A percentile compares a stretch with the other conserved stretches of the same genome.
phyloP scores from a whole-genome alignment of 2,797 vertebrate genomes.

The Pangasius sanitwongsei region DNA sequence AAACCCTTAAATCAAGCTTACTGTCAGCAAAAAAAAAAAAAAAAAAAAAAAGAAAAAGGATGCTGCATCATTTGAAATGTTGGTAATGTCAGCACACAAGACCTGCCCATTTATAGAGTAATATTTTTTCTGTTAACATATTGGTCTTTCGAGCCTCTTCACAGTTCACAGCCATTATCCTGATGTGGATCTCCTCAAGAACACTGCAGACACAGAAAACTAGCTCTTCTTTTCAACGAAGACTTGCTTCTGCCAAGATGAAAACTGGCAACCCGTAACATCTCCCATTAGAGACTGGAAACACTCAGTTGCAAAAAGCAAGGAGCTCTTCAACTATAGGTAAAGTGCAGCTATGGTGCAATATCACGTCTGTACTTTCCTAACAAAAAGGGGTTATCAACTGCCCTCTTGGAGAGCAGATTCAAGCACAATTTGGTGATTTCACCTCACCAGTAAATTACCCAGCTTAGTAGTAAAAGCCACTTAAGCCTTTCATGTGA shows the following conservation, averaged over 20 bases:
- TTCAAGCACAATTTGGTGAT: background rate
- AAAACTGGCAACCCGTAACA: background rate
- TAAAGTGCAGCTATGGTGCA: background rate
- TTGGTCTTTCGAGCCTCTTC: background rate
- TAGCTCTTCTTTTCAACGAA: background rate
- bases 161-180: background rate
- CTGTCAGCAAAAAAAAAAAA: background rate
- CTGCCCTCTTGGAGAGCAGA: background rate
- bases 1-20: background rate
- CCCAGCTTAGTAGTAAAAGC: background rate
- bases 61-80: no score
- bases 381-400: background rate
- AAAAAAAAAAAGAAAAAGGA: no score
- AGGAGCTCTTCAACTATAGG: background rate
- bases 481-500: background rate
- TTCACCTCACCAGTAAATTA: constrained; percentile 7
- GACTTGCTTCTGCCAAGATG: background rate
- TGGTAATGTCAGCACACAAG: no score
- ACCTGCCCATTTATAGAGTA: background rate
- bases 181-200: background rate
- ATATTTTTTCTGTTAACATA: background rate
- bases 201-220: background rate
- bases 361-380: background rate
- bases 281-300: background rate
- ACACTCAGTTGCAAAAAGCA: background rate